These are phyloP conservation scores for Gastracanthus pulcherrimus DNA, from an alignment of 2,888 invertebrate species.

Conservation along the genomic window DNA sequence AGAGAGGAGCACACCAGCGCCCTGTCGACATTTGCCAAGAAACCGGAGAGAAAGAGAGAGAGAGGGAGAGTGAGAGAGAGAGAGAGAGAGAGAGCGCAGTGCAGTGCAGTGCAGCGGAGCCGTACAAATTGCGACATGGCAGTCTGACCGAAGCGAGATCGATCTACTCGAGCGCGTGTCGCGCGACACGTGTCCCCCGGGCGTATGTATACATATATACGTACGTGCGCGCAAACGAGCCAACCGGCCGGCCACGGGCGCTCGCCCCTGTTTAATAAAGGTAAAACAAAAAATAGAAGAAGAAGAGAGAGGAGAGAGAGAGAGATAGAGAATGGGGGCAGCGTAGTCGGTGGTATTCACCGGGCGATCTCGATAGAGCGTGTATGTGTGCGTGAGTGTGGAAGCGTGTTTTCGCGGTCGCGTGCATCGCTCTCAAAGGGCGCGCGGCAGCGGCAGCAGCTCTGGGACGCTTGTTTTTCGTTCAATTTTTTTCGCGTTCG, in stretches of 20 bases:
- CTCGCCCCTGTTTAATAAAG: constrained; percentile 26
- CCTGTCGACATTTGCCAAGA: not conserved
- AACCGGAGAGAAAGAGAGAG: not conserved
- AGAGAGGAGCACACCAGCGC: constrained; percentile 6
- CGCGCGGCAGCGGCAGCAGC: not conserved
- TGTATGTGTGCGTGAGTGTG: too few species aligned
- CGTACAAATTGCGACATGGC: constrained; percentile 41
- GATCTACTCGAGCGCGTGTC: constrained; percentile 36
- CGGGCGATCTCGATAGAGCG: not conserved
- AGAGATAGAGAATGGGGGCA: not conserved
- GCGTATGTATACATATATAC: not conserved
- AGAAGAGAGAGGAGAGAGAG: not conserved
- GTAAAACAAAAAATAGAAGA: not conserved
- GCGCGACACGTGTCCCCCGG: constrained; percentile 17
- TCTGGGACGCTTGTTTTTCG: not conserved
- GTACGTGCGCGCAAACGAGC: too few species aligned
- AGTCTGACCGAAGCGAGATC: constrained; percentile 54
- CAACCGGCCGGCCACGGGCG: too few species aligned
- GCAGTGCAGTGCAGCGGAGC: not conserved
- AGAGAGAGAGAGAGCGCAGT: constrained; percentile 17
- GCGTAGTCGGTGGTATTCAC: not conserved
- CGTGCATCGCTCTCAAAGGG: constrained; percentile 24
- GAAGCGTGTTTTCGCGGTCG: constrained; percentile 15
- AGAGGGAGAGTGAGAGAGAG: not conserved
- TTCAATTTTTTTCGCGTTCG: not conserved